Evolutionary conservation across 2,797 vertebrate species (phyloP), one percentile per base, ranked within the genome.

Genomic region (Muraenolepis orangiensis): DNA sequence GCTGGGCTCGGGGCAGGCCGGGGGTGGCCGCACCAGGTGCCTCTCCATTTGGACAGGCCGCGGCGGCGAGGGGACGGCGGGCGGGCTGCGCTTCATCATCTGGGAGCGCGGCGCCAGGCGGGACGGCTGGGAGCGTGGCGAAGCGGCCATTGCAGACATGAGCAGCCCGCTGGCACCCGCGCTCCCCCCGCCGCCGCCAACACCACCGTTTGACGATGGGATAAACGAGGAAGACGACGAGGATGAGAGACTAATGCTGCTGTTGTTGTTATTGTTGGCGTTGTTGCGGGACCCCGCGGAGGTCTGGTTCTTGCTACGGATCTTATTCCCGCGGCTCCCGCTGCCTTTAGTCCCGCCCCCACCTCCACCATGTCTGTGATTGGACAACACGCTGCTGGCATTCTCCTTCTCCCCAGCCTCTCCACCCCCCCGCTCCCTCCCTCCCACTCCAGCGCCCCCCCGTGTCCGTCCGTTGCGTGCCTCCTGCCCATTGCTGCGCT

Each of bases 1-100:
- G 90, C 95, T 95, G 1, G 96, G 96, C 84, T 96, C 96, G 0
- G 96, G 96, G 91, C 95, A 97, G 87, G 94, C 85, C 0, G 96
- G 96, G 0, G 96, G 96, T 0, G 96, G 96, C 0, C 95, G 93
- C 71, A 97, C 95, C 86, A 97, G 91, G 70, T 97, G 96, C 2
- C 96, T 81, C 89, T 96, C 96, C 94, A 97, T 94, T 87, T 96
- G 96, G 16, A 95, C 82, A 0, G 95, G 95, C 5, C 94, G 90
- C 1, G 95, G 95, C 0, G 96, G 95, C 0, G 95, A 95, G 20
- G 95, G 95, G 71, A 95, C 94, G 4, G 96, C 91, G 0, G 95
- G 94, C 26, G 95, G 94, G 76, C 93, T 94, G 76, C 93, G 89
- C 83, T 94, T 94, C 85, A 95, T 87, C 82, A 95, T 80, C 75